Evolutionary conservation across 2,113 vertebrate species (phyloP), one percentile per base, ranked within the genome.

Genomic region (Neodontobutis hainanensis): DNA sequence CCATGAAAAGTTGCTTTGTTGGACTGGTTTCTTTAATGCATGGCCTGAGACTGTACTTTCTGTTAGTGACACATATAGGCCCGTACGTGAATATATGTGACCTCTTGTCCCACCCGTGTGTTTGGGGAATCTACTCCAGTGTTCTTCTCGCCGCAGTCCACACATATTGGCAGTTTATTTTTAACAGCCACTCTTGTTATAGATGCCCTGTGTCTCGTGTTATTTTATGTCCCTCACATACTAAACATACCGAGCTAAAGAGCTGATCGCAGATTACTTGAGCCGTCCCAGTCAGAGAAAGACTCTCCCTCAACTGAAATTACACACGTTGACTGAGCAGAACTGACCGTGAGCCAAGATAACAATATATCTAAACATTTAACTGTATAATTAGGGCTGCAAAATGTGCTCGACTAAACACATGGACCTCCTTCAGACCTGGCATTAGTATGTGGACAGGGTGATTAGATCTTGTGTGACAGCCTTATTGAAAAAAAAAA

Each of bases 101-200:
- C 85, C 77, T 78, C 74, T 64, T 43, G 67, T 61, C 48, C 66
- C 76, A 49, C 84, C 87, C 79, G 65, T 38, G 53, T 64, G 63
- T 80, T 68, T 64, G 76, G 61, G 82, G 89, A 90, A 92, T 88
- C 83, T 83, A 88, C 87, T 90, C 86, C 82, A 85, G 87, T 91
- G 89, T 92, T 85, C 52, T 34, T 55, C 79, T 77, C 67, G 7
- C 65, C 5, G 57, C 80, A 70, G 81, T 85, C 90, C 87, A 68
- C 60, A 75, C 89, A 92, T 92, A 84, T 86, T 86, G 65, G 64
- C 47, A 81, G 81, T 77, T 88, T 92, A 91, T 92, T 92, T 91
- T 87, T 92, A 89, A 72, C 85, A 15, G 35, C 5, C 14, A 5
- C 38, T 77, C 77, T 82, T 56, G 78, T 90, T 89, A 82, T 88